phyloP scores from a whole-genome alignment of 2,888 invertebrate genomes.

The Pachliopta kotzebuea region DNA sequence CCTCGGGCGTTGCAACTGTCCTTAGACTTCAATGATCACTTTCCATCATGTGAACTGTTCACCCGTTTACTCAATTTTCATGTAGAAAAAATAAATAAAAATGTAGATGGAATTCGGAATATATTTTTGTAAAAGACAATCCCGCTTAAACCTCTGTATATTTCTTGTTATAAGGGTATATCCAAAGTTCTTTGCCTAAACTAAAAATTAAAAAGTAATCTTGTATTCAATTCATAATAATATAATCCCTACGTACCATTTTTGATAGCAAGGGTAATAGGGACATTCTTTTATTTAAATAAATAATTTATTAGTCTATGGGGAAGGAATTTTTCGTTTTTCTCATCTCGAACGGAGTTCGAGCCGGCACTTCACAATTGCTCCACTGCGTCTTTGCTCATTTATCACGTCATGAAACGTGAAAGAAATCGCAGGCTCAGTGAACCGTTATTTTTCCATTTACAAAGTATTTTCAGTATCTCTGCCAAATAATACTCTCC shows the following conservation, averaged over 20 bases:
- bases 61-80: no score
- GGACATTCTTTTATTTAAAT: not conserved
- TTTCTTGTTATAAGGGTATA: no score
- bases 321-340: conserved; percentile 12
- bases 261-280: not conserved
- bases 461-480: conserved; percentile 64
- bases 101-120: no score
- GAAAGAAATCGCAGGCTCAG: conserved; percentile 60
- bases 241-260: not conserved
- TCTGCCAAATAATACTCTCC: conserved; percentile 59
- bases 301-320: not conserved
- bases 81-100: no score
- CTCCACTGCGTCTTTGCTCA: conserved; percentile 45
- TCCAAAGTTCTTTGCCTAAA: no score
- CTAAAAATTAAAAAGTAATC: no score
- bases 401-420: conserved; percentile 69
- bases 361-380: conserved; percentile 18
- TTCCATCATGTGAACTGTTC: no score
- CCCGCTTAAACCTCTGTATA: no score
- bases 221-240: not conserved
- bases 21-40: no score
- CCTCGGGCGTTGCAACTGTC: no score
- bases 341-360: conserved; percentile 24
- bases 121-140: no score
- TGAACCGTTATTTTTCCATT: conserved; percentile 74